A percentile compares a stretch with the other conserved stretches of the same genome.
These are phyloP conservation scores for Periparus ater DNA, from an alignment of 2,797 vertebrate species.

Conservation along the genomic window DNA sequence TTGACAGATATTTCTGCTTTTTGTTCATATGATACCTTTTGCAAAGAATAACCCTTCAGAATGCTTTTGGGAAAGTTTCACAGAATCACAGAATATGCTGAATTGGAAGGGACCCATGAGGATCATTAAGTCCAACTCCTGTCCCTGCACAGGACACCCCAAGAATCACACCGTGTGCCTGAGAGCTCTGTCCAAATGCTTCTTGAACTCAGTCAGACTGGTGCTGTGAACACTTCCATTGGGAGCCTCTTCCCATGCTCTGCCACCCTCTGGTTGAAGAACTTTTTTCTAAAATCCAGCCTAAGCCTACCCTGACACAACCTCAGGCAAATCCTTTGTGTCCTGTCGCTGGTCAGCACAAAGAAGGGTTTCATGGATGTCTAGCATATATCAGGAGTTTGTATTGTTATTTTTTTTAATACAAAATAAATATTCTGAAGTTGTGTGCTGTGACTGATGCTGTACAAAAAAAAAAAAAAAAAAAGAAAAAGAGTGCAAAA, in stretches of 20 bases:
- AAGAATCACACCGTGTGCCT: not conserved
- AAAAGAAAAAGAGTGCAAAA: not conserved
- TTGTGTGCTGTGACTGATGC: not conserved
- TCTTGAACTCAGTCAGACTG: not conserved
- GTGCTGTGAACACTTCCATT: not conserved
- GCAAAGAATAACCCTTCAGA: not conserved
- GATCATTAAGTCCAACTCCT: not conserved
- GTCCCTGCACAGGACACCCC: not conserved
- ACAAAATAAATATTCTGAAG: not conserved
- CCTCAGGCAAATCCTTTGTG: not conserved
- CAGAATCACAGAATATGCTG: not conserved
- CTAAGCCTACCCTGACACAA: not conserved
- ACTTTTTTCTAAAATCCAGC: not conserved
- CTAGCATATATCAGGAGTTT: not conserved
- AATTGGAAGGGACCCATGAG: not conserved
- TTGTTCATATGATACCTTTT: not conserved
- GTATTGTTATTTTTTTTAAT: not conserved
- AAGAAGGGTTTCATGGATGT: not conserved
- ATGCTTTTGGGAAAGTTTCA: not conserved
- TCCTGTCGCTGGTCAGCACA: not conserved
- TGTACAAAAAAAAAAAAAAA: not conserved
- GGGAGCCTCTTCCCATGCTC: not conserved
- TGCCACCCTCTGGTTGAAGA: too few relatives aligned
- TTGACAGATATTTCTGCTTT: not conserved
- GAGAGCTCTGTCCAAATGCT: not conserved